Base-by-base conservation (phyloP, 2,888 invertebrate species). In the Ganaspis brasiliensis region DNA sequence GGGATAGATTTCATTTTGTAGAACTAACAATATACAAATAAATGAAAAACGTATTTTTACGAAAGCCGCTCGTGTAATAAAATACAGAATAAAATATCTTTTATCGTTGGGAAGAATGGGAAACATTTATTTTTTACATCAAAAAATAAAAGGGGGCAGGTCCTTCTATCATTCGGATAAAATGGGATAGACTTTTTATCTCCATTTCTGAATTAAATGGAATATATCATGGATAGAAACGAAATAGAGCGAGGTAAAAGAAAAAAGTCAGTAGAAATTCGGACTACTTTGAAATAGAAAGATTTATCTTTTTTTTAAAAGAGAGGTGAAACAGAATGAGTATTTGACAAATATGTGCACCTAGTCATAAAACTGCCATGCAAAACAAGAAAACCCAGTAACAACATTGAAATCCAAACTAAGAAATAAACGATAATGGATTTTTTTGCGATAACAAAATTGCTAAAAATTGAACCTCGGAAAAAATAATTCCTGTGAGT, bases 231-330 rank as follows among this genome's bases (percentile, higher is more conserved):
- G 45, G 49, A 16, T 49, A 49, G 49, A 49, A 49, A 49, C 16
- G 49, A 16, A 49, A 49, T 49, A 49, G 49, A 49, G 49, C 2
- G 8, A 49, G 16, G n/a, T 49, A 49, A n/a, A 49, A 16, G 16
- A 49, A 49, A 49, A 49, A 16, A 16, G 4, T 8, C 6, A 6
- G 19, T 49, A 16, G 49, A 49, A n/a, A 49, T 49, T 49, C 49
- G n/a, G 49, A 6, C 49, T 49, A 49, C n/a, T 49, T 49, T 49
- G 16, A 49, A 49, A 49, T 49, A 49, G n/a, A 49, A 49, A n/a
- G 16, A 49, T 49, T n/a, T 49, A 49, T 49, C 9, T 40, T 8
- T 49, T 16, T 49, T 49, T 49, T 49, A n/a, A 2, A n/a, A 49
- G 40, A 12, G n/a, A n/a, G 49, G n/a, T 31, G 31, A 49, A 49